Evolutionary conservation across 2,113 vertebrate species (phyloP).

Genomic region (Corynorhinus townsendii): DNA sequence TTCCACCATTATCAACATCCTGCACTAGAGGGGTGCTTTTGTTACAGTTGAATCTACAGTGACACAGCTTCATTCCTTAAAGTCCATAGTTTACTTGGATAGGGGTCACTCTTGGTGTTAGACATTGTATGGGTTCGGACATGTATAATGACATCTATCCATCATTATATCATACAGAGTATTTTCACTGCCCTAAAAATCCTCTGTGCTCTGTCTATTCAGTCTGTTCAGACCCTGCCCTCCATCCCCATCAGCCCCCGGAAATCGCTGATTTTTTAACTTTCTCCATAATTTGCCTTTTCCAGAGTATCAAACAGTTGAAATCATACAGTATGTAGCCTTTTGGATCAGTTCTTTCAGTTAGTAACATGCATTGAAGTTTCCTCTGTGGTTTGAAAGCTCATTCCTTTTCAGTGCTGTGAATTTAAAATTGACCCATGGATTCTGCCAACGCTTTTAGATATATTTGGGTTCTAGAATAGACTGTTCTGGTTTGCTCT

Average conservation of each 20-base stretch:
- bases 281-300: not conserved
- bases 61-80: not conserved
- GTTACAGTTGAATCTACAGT: not conserved
- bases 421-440: not conserved
- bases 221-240: not conserved
- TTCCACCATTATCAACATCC: too few relatives aligned
- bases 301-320: not conserved
- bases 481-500: not conserved
- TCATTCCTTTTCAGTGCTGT: not conserved
- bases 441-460: not conserved
- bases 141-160: not conserved
- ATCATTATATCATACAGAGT: not conserved
- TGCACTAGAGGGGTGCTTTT: not conserved
- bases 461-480: not conserved
- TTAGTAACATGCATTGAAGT: not conserved
- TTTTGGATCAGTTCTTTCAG: not conserved
- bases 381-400: not conserved
- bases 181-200: not conserved
- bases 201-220: not conserved
- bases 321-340: not conserved
- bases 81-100: too few relatives aligned
- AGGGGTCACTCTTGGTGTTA: not conserved
- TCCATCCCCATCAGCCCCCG: not conserved
- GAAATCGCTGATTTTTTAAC: not conserved
- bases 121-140: not conserved